These are phyloP conservation scores for Rallus limicola DNA, from an alignment of 2,113 vertebrate genomes.

Conservation along the genomic window DNA sequence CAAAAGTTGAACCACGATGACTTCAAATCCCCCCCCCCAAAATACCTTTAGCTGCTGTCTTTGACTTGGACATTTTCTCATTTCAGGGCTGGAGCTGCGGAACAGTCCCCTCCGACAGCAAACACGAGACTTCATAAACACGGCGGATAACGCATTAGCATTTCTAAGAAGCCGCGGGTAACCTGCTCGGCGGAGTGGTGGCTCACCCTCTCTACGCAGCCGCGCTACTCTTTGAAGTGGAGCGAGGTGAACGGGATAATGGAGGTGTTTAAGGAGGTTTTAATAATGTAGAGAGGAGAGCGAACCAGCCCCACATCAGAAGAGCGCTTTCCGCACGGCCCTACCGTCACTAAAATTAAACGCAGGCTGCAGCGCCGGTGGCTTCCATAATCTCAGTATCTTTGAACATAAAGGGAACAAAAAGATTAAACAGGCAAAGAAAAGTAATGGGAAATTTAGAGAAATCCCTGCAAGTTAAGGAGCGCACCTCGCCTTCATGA, in stretches of 20 bases:
- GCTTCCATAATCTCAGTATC: background rate
- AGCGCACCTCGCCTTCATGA: background rate
- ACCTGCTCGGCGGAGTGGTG: background rate
- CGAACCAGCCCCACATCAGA: background rate
- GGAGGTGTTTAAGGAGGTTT: constrained; percentile 41
- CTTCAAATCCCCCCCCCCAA: background rate
- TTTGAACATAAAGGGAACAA: constrained; percentile 28
- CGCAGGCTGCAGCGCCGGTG: background rate
- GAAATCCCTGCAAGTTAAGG: background rate
- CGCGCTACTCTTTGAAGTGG: constrained; percentile 17
- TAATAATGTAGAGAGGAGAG: constrained; percentile 25
- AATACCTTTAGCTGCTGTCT: background rate
- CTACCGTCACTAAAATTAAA: constrained; percentile 22
- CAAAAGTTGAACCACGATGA: background rate
- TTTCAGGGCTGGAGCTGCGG: background rate
- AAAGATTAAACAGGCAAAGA: constrained; percentile 17
- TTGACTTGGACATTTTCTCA: background rate
- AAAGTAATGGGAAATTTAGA: constrained; percentile 23
- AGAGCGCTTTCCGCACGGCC: background rate
- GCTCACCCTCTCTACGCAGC: background rate
- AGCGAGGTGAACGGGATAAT: constrained; percentile 34
- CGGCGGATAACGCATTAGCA: background rate
- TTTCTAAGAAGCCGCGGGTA: background rate
- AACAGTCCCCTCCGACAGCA: background rate
- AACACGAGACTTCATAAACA: constrained; percentile 26